Evolutionary conservation across 2,797 vertebrate genomes (phyloP).

Genomic region (Apodemus agrarius): DNA sequence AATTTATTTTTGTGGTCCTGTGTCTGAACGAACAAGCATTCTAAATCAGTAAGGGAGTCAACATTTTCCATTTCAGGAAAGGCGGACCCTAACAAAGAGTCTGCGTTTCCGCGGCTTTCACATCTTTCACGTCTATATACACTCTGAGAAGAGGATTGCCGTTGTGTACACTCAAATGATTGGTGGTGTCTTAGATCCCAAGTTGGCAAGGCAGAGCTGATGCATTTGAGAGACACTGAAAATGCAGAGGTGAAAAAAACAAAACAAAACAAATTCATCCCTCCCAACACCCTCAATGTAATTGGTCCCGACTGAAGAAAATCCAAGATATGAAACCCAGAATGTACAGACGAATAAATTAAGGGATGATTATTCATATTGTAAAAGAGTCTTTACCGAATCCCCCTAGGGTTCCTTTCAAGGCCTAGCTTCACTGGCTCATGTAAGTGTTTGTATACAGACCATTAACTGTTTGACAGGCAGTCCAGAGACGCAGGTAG

Average conservation of each 20-base stretch:
- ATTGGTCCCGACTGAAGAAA: constrained; percentile 37
- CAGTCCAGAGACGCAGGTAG: constrained; percentile 69
- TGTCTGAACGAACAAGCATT: constrained; percentile 57
- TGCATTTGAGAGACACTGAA: constrained; percentile 8
- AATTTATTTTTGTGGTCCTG: constrained; percentile 68
- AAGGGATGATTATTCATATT: constrained; percentile 73
- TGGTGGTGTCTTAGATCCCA: neutral
- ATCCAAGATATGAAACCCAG: constrained; percentile 39
- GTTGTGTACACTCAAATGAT: constrained; percentile 6
- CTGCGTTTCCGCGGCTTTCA: constrained; percentile 1
- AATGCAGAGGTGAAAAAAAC: neutral
- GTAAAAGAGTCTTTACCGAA: constrained; percentile 71
- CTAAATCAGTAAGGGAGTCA: constrained; percentile 27
- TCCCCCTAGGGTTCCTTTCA: constrained; percentile 73
- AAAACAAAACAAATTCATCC: neutral
- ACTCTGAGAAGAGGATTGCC: constrained; percentile 21
- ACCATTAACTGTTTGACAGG: constrained; percentile 79
- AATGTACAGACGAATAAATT: constrained; percentile 69
- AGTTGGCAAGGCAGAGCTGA: constrained; percentile 38
- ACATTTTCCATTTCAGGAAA: constrained; percentile 56
- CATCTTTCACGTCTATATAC: constrained; percentile 12
- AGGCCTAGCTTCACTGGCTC: constrained; percentile 77
- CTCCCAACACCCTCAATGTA: neutral
- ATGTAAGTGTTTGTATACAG: constrained; percentile 76
- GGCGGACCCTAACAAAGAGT: constrained; percentile 34